These are phyloP conservation scores for Chaetura pelagica DNA, from an alignment of 2,113 vertebrate species.

Conservation along the genomic window DNA sequence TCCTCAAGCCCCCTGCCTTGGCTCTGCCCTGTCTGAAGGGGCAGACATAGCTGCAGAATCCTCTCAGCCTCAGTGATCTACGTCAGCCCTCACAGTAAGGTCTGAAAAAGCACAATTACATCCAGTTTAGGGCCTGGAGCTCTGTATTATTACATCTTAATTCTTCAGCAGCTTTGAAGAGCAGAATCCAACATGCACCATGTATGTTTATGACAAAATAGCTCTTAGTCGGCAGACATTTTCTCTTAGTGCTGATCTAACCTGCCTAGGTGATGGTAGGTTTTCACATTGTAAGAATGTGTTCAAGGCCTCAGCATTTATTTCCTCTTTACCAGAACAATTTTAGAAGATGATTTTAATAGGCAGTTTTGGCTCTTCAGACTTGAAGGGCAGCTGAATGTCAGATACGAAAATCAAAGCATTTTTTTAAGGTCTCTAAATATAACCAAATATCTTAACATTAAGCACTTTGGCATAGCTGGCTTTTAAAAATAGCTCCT, in stretches of 20 bases:
- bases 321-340: background rate
- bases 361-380: background rate
- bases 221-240: background rate
- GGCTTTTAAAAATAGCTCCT: background rate
- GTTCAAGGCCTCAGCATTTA: background rate
- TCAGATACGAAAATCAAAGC: background rate
- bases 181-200: background rate
- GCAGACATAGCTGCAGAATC: background rate
- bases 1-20: fast-evolving
- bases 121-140: background rate
- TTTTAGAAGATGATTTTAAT: background rate
- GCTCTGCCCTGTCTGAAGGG: background rate
- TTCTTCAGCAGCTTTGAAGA: background rate
- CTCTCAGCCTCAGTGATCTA: fast-evolving
- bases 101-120: background rate
- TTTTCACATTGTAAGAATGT: background rate
- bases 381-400: background rate
- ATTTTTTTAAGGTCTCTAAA: background rate
- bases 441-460: background rate
- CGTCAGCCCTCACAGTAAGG: background rate
- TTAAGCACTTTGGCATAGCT: background rate
- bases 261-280: background rate
- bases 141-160: background rate
- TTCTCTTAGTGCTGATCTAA: background rate
- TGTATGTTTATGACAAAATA: background rate